Conservation (phyloP, 2,888 invertebrate species). For the Agonopterix subpropinquella region DNA sequence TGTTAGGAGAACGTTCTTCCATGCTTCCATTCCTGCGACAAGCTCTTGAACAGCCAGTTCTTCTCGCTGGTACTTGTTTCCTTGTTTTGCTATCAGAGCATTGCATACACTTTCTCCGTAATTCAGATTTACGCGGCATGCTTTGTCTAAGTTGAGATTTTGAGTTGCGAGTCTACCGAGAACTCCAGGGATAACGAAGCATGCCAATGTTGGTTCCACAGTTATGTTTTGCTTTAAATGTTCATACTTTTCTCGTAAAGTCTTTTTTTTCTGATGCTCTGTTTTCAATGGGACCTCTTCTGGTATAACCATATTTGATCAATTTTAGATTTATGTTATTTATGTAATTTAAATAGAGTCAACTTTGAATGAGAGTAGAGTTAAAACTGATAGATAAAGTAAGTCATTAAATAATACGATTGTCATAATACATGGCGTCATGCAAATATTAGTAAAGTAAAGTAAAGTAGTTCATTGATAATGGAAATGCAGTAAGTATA, state of each 20-base stretch:
- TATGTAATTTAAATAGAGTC: too few species aligned
- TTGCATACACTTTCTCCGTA: conserved; percentile 83
- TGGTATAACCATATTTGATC: background rate
- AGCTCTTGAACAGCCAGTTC: conserved; percentile 77
- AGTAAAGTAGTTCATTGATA: too few species aligned
- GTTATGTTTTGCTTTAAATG: conserved; percentile 76
- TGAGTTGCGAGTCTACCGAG: conserved; percentile 85
- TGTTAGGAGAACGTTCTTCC: conserved; percentile 72
- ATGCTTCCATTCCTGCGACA: conserved; percentile 70
- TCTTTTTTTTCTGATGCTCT: conserved; percentile 33
- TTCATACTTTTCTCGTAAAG: conserved; percentile 55
- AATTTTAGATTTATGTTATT: too few species aligned
- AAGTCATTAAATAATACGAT: too few species aligned
- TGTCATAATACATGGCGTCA: too few species aligned
- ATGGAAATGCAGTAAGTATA: too few species aligned
- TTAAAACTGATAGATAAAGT: too few species aligned
- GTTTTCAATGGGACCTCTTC: background rate
- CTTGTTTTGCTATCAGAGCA: conserved; percentile 82
- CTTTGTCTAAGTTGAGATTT: conserved; percentile 89
- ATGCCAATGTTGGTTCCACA: conserved; percentile 79
- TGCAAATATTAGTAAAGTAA: too few species aligned
- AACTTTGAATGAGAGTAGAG: too few species aligned
- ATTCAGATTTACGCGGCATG: conserved; percentile 85
- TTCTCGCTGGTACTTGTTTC: conserved; percentile 77
- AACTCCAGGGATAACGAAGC: conserved; percentile 77